Percentiles rank a stretch among this genome's conserved stretches.
Conservation (phyloP, 2,113 vertebrate genomes). For the Aptenodytes forsteri region DNA sequence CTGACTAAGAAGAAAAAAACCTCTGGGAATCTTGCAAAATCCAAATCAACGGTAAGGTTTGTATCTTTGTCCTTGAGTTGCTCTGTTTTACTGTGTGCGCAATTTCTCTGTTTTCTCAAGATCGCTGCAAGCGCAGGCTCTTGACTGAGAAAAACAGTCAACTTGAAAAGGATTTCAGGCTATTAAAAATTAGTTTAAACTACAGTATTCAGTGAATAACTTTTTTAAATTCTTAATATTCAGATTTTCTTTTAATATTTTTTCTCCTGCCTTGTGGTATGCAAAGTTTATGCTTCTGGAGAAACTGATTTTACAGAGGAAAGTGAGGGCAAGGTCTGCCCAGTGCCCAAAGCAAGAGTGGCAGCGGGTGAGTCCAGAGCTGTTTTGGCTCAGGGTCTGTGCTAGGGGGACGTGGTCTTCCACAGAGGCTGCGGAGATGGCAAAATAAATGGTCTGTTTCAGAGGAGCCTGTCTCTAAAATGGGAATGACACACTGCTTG, state of each 20-base stretch:
- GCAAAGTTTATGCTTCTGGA: neutral
- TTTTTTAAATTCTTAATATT: neutral
- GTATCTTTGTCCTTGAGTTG: conserved; percentile 43
- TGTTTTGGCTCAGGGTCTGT: accelerated
- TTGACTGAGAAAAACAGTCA: neutral
- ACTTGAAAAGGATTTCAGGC: neutral
- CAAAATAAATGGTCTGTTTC: neutral
- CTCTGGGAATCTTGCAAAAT: neutral
- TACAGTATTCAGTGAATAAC: accelerated
- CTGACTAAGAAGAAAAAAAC: neutral
- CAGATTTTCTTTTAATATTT: neutral
- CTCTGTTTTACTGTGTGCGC: neutral
- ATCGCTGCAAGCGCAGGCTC: neutral
- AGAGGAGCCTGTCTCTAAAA: neutral
- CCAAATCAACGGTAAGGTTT: neutral
- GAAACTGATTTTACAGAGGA: neutral
- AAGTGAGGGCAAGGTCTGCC: neutral
- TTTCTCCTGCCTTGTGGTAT: neutral
- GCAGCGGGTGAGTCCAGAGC: neutral
- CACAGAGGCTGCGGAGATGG: neutral
- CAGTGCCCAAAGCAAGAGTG: neutral
- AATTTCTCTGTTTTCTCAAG: neutral
- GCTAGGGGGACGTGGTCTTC: neutral
- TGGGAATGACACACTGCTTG: neutral
- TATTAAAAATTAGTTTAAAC: neutral